A percentile compares a stretch with the other conserved stretches of the same genome.
These are phyloP conservation scores for Bujurquina vittata DNA, from an alignment of 2,113 vertebrate species.

Conservation along the genomic window DNA sequence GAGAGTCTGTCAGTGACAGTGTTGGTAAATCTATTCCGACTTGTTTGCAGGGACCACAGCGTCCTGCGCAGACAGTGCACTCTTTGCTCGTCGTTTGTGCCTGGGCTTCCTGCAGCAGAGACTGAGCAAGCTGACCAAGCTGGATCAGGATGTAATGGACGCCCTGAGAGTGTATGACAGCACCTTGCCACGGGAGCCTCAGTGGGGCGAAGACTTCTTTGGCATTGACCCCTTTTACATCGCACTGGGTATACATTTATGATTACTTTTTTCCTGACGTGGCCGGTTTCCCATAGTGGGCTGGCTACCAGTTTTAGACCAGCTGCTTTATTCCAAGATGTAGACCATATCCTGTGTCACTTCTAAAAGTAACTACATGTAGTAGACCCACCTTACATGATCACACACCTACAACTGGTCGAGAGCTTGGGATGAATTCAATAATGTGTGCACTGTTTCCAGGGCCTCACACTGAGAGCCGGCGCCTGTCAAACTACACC, in stretches of 20 bases:
- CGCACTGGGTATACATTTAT: constrained; percentile 79
- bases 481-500: constrained; percentile 84
- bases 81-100: constrained; percentile 85
- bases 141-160: constrained; percentile 83
- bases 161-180: constrained; percentile 89
- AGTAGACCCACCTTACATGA: background rate
- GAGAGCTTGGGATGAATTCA: background rate
- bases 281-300: background rate
- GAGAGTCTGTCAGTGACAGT: background rate
- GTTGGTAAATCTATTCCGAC: background rate
- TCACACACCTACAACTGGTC: background rate
- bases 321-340: background rate
- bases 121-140: constrained; percentile 79
- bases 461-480: constrained; percentile 84
- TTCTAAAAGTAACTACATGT: background rate
- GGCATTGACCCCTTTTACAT: constrained; percentile 97
- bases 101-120: constrained; percentile 84
- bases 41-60: constrained; percentile 84
- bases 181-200: constrained; percentile 80
- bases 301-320: background rate
- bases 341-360: background rate
- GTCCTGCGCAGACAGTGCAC: constrained; percentile 79
- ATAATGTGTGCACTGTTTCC: background rate
- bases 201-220: constrained; percentile 86
- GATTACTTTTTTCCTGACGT: background rate